Evolutionary conservation across 2,797 vertebrate species (phyloP).

Genomic region (Yasuhikotakia modesta): DNA sequence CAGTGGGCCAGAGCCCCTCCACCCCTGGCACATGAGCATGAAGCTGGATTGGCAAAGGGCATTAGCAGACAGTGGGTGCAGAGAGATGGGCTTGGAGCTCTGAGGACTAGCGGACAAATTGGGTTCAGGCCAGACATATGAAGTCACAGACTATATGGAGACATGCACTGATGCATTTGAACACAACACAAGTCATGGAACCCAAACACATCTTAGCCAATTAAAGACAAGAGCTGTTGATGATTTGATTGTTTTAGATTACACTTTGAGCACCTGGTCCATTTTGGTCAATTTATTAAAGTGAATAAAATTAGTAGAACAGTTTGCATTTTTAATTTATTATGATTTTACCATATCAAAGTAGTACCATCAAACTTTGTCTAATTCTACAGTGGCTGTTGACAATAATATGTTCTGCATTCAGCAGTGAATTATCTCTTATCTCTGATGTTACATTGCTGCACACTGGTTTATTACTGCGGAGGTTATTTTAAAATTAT

Average conservation of each 20-base stretch:
- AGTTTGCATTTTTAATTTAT: not conserved
- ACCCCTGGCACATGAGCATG: constrained; percentile 1
- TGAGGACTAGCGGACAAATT: not conserved
- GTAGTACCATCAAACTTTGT: not conserved
- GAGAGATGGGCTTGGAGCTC: not conserved
- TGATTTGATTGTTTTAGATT: not conserved
- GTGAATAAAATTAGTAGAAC: not conserved
- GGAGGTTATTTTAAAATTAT: not conserved
- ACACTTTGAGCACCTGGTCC: not conserved
- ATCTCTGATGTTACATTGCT: not conserved
- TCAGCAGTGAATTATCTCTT: too few species aligned
- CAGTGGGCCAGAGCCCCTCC: constrained; percentile 42
- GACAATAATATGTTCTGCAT: too few species aligned
- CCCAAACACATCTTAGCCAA: not conserved
- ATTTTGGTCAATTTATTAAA: not conserved
- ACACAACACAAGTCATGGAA: not conserved
- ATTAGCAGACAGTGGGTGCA: constrained; percentile 33
- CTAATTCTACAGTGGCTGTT: not conserved
- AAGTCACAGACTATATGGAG: constrained; percentile 17
- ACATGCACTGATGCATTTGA: constrained; percentile 2
- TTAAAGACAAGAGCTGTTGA: not conserved
- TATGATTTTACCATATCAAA: too few species aligned
- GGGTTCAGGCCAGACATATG: not conserved
- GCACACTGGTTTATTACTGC: not conserved
- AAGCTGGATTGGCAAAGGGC: constrained; percentile 27